Evolutionary conservation across 2,888 invertebrate species (phyloP).

Genomic region (Chaitophorus viminalis): DNA sequence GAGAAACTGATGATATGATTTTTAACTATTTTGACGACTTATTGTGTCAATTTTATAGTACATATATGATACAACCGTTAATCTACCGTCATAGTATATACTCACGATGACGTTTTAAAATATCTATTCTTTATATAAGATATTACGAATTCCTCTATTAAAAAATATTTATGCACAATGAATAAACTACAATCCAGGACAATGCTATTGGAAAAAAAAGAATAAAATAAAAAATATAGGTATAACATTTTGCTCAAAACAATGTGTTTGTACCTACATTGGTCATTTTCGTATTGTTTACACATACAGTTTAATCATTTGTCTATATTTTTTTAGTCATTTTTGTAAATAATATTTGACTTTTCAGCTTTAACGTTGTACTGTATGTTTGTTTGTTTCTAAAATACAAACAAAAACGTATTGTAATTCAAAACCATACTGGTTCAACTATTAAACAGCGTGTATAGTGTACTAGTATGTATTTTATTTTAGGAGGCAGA

Average conservation of each 20-base stretch:
- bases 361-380: background rate
- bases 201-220: background rate
- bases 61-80: background rate
- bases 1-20: background rate
- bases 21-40: background rate
- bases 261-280: background rate
- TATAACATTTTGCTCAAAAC: background rate
- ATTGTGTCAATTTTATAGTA: background rate
- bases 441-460: too few species aligned
- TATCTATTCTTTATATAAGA: background rate
- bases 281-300: constrained; percentile 2
- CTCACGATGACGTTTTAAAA: constrained; percentile 15
- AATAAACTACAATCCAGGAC: constrained; percentile 1
- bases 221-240: background rate
- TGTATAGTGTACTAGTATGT: too few species aligned
- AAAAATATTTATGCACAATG: constrained; percentile 9
- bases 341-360: background rate
- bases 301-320: background rate
- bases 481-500: too few species aligned
- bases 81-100: background rate
- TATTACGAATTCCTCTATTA: background rate
- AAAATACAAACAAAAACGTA: background rate
- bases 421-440: background rate
- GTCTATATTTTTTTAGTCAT: background rate
- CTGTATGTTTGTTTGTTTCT: background rate